These are phyloP conservation scores for Dendrophyllia cribrosa DNA, from an alignment of 64 coral and sea anemone species.

Conservation along the genomic window DNA sequence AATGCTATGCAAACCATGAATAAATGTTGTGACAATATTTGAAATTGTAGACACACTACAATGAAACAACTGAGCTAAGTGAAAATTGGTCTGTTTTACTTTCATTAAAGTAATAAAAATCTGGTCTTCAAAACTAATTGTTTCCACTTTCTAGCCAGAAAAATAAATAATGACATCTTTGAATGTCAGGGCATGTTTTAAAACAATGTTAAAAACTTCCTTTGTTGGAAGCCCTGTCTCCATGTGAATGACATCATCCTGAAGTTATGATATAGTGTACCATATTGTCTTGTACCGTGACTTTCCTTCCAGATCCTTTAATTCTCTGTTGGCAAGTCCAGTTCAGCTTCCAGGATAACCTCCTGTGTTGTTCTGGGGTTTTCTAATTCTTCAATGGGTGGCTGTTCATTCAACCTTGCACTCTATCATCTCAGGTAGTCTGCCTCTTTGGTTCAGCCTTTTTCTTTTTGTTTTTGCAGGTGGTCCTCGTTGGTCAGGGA, in stretches of 20 bases:
- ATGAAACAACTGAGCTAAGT: constrained; percentile 34
- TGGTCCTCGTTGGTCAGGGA: constrained; percentile 19
- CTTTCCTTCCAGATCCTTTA: not conserved
- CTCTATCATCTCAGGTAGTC: not conserved
- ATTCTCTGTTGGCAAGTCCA: constrained; percentile 5
- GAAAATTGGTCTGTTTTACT: constrained; percentile 37
- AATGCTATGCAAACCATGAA: constrained; percentile 53
- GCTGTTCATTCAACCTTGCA: not conserved
- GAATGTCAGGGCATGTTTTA: constrained; percentile 33
- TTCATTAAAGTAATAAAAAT: constrained; percentile 68
- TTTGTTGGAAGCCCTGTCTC: constrained; percentile 49
- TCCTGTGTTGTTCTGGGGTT: constrained; percentile 26
- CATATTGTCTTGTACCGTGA: constrained; percentile 2
- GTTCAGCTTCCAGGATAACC: constrained; percentile 42
- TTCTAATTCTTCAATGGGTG: not conserved
- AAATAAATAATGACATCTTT: constrained; percentile 54
- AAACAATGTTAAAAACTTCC: constrained; percentile 51
- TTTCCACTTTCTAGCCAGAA: constrained; percentile 42
- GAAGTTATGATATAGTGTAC: not conserved
- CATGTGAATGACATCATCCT: constrained; percentile 41
- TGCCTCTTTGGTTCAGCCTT: not conserved
- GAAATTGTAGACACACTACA: constrained; percentile 52
- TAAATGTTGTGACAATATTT: constrained; percentile 53
- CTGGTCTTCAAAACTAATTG: constrained; percentile 55
- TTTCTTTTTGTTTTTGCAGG: constrained; percentile 26